Evolutionary conservation across 37 sponge, comb jelly and placozoan species (phyloP).

Genomic region (Axinella damicornis): DNA sequence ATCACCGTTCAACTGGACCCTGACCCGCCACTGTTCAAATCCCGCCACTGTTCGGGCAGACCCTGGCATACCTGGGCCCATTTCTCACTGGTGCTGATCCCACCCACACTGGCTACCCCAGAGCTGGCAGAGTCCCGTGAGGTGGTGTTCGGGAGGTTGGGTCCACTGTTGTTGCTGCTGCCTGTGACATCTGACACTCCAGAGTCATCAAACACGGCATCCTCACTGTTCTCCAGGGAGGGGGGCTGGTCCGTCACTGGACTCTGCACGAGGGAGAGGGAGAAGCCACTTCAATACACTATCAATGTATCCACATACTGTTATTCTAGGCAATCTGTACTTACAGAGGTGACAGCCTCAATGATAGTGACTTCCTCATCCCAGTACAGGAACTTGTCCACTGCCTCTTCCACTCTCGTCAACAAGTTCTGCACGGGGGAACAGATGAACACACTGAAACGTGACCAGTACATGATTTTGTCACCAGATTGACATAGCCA

Average conservation of each 20-base stretch:
- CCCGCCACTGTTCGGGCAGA: too few species aligned
- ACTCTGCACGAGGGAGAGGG: constrained; percentile 19
- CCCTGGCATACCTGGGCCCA: constrained; percentile 77
- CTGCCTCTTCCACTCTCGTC: constrained; percentile 79
- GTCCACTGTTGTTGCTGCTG: constrained; percentile 34
- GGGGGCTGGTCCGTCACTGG: constrained; percentile 9
- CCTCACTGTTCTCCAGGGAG: background rate
- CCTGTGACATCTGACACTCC: constrained; percentile 71
- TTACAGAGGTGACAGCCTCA: constrained; percentile 71
- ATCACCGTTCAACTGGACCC: too few species aligned
- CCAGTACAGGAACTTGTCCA: constrained; percentile 88
- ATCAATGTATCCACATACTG: too few species aligned
- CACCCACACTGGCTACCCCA: background rate
- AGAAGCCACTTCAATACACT: background rate
- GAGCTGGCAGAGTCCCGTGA: background rate
- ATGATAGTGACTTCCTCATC: constrained; percentile 86
- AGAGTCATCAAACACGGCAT: constrained; percentile 60
- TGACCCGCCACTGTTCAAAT: too few species aligned
- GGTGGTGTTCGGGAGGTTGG: constrained; percentile 1
- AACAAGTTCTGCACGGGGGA: constrained; percentile 56
- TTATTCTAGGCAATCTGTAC: background rate
- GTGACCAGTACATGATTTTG: too few species aligned
- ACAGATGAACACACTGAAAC: too few species aligned
- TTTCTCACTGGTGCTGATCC: constrained; percentile 66
- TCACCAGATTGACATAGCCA: too few species aligned